Conservation (phyloP, 2,888 invertebrate species). For the Erebia epiphron region DNA sequence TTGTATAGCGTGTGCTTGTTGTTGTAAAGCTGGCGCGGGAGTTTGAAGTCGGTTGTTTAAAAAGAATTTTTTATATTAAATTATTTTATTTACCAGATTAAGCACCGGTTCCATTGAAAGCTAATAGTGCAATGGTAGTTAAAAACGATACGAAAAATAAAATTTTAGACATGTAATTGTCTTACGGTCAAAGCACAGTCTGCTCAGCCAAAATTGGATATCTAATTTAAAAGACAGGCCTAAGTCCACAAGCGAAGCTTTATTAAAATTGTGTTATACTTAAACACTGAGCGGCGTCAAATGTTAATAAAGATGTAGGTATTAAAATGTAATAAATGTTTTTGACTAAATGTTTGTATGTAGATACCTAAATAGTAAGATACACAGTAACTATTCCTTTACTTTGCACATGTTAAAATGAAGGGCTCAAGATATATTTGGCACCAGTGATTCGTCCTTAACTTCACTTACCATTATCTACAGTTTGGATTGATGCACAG, state of each 20-base stretch:
- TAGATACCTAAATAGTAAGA: neutral
- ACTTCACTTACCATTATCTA: too few relatives aligned
- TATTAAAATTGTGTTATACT: neutral
- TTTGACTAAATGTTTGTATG: slow-evolving; percentile 10
- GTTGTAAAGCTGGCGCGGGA: too few relatives aligned
- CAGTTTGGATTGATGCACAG: too few relatives aligned
- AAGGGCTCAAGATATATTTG: neutral
- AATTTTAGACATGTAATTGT: too few relatives aligned
- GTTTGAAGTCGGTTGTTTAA: too few relatives aligned
- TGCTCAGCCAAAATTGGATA: neutral
- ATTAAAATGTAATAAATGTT: neutral
- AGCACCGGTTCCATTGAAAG: too few relatives aligned
- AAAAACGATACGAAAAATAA: too few relatives aligned
- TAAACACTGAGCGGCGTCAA: neutral
- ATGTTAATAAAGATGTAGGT: neutral
- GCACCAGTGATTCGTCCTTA: neutral
- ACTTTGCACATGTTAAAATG: slow-evolving; percentile 2
- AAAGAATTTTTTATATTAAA: too few relatives aligned
- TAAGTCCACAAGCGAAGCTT: neutral
- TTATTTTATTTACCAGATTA: too few relatives aligned
- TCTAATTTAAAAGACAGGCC: neutral
- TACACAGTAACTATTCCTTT: neutral
- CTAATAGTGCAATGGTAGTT: too few relatives aligned
- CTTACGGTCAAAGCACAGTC: too few relatives aligned
- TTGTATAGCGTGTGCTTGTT: too few relatives aligned